Evolutionary conservation across 2,888 invertebrate species (phyloP).

Genomic region (Tineola bisselliella): DNA sequence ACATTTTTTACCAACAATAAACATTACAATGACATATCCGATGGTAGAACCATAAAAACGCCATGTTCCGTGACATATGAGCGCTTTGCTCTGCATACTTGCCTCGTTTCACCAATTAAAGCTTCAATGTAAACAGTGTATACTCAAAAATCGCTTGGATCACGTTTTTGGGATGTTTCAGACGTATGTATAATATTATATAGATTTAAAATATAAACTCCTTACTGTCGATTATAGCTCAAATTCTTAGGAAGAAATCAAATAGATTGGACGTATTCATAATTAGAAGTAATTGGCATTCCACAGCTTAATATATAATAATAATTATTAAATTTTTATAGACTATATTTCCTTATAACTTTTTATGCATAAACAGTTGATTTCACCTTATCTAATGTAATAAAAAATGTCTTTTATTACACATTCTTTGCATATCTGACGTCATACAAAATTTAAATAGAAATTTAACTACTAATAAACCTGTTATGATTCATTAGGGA

Average conservation of each 20-base stretch:
- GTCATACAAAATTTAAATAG: not conserved
- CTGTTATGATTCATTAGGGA: not conserved
- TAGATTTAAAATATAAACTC: not conserved
- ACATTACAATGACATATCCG: slow-evolving; percentile 8
- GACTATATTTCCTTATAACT: too few species aligned
- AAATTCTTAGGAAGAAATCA: too few species aligned
- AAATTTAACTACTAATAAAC: not conserved
- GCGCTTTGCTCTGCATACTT: slow-evolving; percentile 15
- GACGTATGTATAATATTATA: not conserved
- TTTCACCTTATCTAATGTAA: too few species aligned
- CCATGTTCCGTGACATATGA: slow-evolving; percentile 25
- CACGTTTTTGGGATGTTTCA: not conserved
- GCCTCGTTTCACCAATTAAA: slow-evolving; percentile 17
- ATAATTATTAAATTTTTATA: too few species aligned
- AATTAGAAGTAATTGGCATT: too few species aligned
- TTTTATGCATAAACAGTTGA: too few species aligned
- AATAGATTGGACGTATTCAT: too few species aligned
- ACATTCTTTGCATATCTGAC: not conserved
- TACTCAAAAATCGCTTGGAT: slow-evolving; percentile 19
- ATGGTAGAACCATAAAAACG: slow-evolving; percentile 24
- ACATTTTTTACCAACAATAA: slow-evolving; percentile 7
- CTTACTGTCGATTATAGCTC: too few species aligned
- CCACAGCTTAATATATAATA: too few species aligned
- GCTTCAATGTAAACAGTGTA: slow-evolving; percentile 22
- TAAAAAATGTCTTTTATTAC: too few species aligned